A percentile compares a stretch with the other conserved stretches of the same genome.
Evolutionary conservation across 2,888 invertebrate species (phyloP).

Genomic region (Cephus pulcher): DNA sequence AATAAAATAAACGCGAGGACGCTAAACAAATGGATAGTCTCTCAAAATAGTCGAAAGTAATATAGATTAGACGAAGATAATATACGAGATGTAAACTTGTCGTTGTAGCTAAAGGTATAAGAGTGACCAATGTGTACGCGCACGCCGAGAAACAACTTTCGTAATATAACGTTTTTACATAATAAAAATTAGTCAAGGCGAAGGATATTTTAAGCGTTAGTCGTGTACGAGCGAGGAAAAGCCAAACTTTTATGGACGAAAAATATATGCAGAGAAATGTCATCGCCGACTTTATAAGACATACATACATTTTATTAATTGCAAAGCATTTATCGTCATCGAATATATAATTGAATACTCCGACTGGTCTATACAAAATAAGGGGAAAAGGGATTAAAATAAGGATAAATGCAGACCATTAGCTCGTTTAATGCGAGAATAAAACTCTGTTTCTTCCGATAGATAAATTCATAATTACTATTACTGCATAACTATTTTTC

Average conservation of each 20-base stretch:
- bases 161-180: not conserved
- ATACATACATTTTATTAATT: not conserved
- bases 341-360: not conserved
- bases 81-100: not conserved
- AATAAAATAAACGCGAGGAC: not conserved
- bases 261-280: not conserved
- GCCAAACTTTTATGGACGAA: not conserved
- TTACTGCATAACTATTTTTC: conserved; percentile 41
- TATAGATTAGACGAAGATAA: not conserved
- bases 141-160: not conserved
- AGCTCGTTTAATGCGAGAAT: not conserved
- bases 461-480: conserved; percentile 24
- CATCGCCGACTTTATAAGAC: not conserved
- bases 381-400: not conserved
- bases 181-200: not conserved
- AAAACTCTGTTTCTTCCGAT: not conserved
- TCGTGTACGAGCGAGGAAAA: not conserved
- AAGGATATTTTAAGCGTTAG: not conserved
- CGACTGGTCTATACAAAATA: not conserved
- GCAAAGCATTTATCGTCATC: too few relatives aligned
- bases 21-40: not conserved
- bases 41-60: not conserved
- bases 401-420: not conserved
- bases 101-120: not conserved
- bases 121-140: not conserved